Evolutionary conservation across 2,797 vertebrate genomes (phyloP).

Genomic region (Lepus townsendii): DNA sequence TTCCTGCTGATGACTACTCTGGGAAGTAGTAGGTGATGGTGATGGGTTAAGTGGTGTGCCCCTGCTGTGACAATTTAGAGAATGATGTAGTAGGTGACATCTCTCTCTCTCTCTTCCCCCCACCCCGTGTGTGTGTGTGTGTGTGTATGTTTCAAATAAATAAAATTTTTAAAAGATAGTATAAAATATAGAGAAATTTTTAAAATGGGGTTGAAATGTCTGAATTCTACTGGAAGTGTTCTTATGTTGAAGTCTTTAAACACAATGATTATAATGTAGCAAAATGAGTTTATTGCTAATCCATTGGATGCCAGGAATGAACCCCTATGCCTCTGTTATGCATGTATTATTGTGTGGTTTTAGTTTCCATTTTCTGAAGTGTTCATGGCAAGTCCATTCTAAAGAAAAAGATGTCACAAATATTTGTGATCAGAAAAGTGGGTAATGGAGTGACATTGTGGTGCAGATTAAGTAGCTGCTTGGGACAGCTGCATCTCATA

Average conservation of each 20-base stretch:
- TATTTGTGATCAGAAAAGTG: background rate
- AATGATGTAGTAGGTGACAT: too few relatives aligned
- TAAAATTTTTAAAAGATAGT: too few relatives aligned
- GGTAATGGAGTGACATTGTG: too few relatives aligned
- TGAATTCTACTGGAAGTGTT: background rate
- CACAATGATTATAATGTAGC: background rate
- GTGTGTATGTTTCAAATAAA: too few relatives aligned
- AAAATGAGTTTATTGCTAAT: background rate
- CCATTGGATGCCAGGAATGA: background rate
- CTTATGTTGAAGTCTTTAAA: background rate
- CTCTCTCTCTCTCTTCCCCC: too few relatives aligned
- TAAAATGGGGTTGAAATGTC: background rate
- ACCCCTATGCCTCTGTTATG: background rate
- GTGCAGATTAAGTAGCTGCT: too few relatives aligned
- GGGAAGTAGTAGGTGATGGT: too few relatives aligned
- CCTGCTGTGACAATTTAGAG: too few relatives aligned
- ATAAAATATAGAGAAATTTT: background rate
- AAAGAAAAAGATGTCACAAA: background rate
- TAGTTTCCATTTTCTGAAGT: background rate
- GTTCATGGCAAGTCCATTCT: background rate
- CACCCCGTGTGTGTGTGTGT: too few relatives aligned
- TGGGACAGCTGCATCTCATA: too few relatives aligned
- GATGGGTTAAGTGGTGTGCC: too few relatives aligned
- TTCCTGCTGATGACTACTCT: too few relatives aligned
- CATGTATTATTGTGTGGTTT: background rate